Conservation (phyloP, 2,888 invertebrate species). For the Acanthoscelides obtectus region DNA sequence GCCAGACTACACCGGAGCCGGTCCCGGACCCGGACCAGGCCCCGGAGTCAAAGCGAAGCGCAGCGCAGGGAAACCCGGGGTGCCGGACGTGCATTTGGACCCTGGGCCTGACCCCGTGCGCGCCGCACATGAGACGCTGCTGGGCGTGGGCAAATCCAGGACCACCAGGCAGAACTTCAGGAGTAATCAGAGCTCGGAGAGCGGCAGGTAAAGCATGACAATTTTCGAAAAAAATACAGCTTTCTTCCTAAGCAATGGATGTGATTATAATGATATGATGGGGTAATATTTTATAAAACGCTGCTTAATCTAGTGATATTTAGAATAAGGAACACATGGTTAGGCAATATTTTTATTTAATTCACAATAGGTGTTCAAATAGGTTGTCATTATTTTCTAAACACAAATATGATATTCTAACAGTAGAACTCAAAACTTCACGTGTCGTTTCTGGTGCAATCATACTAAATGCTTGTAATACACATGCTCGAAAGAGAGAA, state of each 20-base stretch:
- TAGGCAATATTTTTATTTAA: too few relatives aligned
- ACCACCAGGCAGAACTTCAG: slow-evolving; percentile 52
- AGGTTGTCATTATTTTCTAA: too few relatives aligned
- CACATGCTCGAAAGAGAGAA: too few relatives aligned
- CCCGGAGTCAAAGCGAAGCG: slow-evolving; percentile 30
- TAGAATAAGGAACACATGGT: too few relatives aligned
- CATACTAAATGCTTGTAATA: too few relatives aligned
- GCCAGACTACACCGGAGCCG: slow-evolving; percentile 42
- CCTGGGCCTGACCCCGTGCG: slow-evolving; percentile 47
- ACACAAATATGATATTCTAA: too few relatives aligned
- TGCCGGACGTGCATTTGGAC: slow-evolving; percentile 56
- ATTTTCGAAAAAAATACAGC: background rate
- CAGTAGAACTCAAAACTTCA: too few relatives aligned
- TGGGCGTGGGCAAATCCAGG: slow-evolving; percentile 54
- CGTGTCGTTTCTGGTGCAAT: too few relatives aligned
- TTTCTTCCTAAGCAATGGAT: background rate
- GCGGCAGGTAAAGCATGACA: slow-evolving; percentile 46
- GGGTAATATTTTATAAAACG: too few relatives aligned
- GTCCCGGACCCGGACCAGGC: slow-evolving; percentile 50
- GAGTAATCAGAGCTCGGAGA: slow-evolving; percentile 51
- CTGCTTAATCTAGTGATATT: too few relatives aligned
- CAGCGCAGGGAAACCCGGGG: slow-evolving; percentile 47
- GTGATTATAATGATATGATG: too few relatives aligned
- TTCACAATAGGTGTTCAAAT: too few relatives aligned
- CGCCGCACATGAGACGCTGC: slow-evolving; percentile 41